Conservation (phyloP, 2,113 vertebrate genomes). For the Stigmatopora argus region DNA sequence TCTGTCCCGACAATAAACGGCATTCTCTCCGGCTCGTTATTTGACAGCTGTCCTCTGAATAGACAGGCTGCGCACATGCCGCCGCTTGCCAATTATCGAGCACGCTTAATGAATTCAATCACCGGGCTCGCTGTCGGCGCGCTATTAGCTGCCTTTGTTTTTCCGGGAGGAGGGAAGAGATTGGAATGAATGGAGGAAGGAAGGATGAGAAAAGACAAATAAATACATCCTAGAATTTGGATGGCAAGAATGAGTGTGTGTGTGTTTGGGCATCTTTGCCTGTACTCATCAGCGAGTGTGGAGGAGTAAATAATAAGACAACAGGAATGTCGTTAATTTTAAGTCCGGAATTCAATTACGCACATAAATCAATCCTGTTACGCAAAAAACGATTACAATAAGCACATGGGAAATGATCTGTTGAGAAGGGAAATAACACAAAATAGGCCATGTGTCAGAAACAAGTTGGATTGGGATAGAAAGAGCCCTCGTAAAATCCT, state of each 20-base stretch:
- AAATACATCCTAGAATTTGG: constrained; percentile 22
- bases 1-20: constrained; percentile 51
- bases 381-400: neutral
- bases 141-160: constrained; percentile 66
- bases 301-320: constrained; percentile 11
- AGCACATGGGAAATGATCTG: neutral
- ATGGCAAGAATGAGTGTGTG: constrained; percentile 1
- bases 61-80: constrained; percentile 48
- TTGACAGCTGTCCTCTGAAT: constrained; percentile 70
- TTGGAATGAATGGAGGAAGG: constrained; percentile 11
- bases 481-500: neutral
- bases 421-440: constrained; percentile 1
- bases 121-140: constrained; percentile 62
- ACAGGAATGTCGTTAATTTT: constrained; percentile 26
- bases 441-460: neutral
- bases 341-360: constrained; percentile 22
- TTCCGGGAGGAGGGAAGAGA: constrained; percentile 28
- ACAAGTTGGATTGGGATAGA: neutral
- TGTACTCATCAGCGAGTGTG: neutral
- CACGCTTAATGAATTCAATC: constrained; percentile 69
- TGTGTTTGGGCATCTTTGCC: constrained; percentile 13
- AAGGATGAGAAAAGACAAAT: constrained; percentile 16
- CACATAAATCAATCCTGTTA: constrained; percentile 30
- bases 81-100: constrained; percentile 60
- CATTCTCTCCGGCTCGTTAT: constrained; percentile 60